These are phyloP conservation scores for Deroplatys truncata DNA, from an alignment of 2,888 invertebrate species.

Conservation along the genomic window DNA sequence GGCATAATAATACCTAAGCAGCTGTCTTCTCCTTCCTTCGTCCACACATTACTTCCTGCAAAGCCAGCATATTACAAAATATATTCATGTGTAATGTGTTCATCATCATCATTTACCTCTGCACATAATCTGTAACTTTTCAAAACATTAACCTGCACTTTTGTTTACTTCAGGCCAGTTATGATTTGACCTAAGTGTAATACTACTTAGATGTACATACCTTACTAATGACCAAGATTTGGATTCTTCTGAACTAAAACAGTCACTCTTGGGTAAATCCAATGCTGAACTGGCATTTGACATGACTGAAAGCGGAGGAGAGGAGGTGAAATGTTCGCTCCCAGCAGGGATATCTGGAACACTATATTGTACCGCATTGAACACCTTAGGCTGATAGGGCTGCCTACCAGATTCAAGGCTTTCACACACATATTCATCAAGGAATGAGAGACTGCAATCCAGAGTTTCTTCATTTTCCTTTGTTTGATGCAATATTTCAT, in stretches of 20 bases:
- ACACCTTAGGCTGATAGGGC: slow-evolving; percentile 7
- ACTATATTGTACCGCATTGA: background rate
- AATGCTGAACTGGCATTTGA: background rate
- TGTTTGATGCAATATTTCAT: background rate
- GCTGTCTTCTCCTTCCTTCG: too few species aligned
- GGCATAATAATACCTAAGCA: too few species aligned
- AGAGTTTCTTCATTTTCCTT: background rate
- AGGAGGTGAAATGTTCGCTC: background rate
- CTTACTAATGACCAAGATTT: slow-evolving; percentile 13
- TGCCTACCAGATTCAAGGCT: background rate
- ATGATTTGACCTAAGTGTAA: background rate
- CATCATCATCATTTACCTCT: too few species aligned
- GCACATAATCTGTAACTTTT: too few species aligned
- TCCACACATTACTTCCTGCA: too few species aligned
- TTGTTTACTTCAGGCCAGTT: too few species aligned
- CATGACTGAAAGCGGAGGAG: background rate
- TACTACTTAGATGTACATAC: background rate
- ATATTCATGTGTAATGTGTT: too few species aligned
- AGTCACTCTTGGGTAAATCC: slow-evolving; percentile 3
- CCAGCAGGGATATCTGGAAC: background rate
- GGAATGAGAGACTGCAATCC: slow-evolving; percentile 21
- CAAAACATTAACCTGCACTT: too few species aligned
- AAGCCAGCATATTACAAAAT: too few species aligned
- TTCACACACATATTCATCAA: slow-evolving; percentile 15
- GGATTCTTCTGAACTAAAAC: slow-evolving; percentile 10